Evolutionary conservation across 2,888 invertebrate species (phyloP).

Genomic region (Blastobasis adustella): DNA sequence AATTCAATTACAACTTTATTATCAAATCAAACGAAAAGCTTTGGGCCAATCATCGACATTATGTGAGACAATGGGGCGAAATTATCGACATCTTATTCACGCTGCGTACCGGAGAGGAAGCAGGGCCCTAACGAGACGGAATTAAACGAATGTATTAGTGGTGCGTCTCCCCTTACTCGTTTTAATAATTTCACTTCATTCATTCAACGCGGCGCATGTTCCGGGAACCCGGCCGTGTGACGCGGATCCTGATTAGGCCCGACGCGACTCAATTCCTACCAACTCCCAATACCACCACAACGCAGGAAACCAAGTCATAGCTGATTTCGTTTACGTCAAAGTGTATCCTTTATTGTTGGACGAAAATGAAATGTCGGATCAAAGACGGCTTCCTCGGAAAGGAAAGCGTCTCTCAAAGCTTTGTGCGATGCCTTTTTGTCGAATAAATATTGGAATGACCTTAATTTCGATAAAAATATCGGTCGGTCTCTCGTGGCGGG

Average conservation of each 20-base stretch:
- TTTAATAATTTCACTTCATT: conserved; percentile 58
- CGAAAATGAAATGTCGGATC: conserved; percentile 36
- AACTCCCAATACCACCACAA: conserved; percentile 34
- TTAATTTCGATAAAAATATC: conserved; percentile 17
- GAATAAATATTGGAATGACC: conserved; percentile 52
- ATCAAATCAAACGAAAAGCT: too few species aligned
- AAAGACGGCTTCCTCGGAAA: conserved; percentile 40
- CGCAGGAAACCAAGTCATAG: conserved; percentile 30
- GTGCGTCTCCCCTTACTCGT: conserved; percentile 42
- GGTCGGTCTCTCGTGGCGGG: conserved; percentile 15
- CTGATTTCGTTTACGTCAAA: conserved; percentile 26
- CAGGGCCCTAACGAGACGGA: conserved; percentile 55
- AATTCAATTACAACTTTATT: too few species aligned
- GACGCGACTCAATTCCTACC: conserved; percentile 38
- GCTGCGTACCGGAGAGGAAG: conserved; percentile 53
- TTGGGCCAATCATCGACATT: too few species aligned
- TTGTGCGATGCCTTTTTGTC: conserved; percentile 26
- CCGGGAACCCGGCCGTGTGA: conserved; percentile 44
- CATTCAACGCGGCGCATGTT: conserved; percentile 38
- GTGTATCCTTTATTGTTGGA: conserved; percentile 31
- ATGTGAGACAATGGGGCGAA: conserved; percentile 8
- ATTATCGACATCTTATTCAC: conserved; percentile 44
- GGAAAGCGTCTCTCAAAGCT: conserved; percentile 35
- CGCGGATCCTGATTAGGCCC: conserved; percentile 53
- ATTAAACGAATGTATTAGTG: conserved; percentile 60